Base-by-base conservation (phyloP, 2,888 invertebrate species). In the Thereva unica region DNA sequence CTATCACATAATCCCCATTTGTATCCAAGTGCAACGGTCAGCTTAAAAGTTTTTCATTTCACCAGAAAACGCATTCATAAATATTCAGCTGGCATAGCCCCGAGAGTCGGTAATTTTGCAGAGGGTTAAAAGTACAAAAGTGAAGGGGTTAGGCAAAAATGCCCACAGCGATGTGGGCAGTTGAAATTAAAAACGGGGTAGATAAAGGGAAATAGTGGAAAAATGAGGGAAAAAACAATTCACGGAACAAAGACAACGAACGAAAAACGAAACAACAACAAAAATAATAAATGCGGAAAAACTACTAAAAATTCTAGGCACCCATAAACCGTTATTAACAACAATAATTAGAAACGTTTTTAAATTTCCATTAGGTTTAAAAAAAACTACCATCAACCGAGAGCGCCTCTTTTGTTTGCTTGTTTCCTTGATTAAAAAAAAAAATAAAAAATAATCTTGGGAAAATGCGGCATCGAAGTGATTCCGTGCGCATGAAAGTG, bases 21-120 rank as follows among this genome's bases (percentile, higher is more conserved):
- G 23, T 23, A 23, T 23, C 23, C 23, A 23, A 23, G 23, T 23
- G 23, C 23, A 23, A 23, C 23, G 23, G 23, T 23, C 23, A 23
- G 23, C 23, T 23, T 23, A 23, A 23, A 53, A 53, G 10, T 67
- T 67, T 68, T 68, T 66, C 63, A 53, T 49, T 53, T 38, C 66
- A 47, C 53, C 64, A 52, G 42, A 64, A 49, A 67, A 67, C 56
- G 64, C 56, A 64, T 67, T 66, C 68, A 68, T 68, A 68, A 67
- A 68, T 67, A 68, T 68, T 68, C 64, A 42, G 59, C 41, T 35
- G n/a, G 64, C 68, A 59, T 64, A 52, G 37, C 44, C 38, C 53
- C 44, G 61, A 54, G 44, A 67, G 66, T 47, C 57, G 47, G 66
- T 67, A 64, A 64, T 54, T 64, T 66, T 66, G 41, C 50, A 52